Base-by-base conservation (phyloP, 1,140 invertebrate species). In the Zeugodacus cucurbitae region DNA sequence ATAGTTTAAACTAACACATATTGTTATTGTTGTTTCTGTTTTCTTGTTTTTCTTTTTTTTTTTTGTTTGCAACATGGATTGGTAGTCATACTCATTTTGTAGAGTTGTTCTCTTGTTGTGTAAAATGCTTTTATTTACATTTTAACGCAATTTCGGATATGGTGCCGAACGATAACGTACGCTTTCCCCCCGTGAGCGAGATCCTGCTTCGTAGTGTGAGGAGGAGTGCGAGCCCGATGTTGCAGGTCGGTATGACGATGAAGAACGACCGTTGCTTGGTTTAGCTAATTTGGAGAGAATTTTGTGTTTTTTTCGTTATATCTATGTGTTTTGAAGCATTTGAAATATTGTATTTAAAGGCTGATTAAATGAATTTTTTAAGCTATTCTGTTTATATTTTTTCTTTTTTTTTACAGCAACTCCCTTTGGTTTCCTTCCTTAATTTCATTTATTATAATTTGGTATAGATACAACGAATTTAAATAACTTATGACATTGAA, bases 241-340 rank as follows among this genome's bases (percentile, higher is more conserved):
- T 82, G 92, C 90, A 87, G 92, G 92, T 91, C 92, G 90, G 92
- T 93, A 93, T 90, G 92, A 93, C 90, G 92, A 93, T 90, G 92
- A 93, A 41, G 92, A 93, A 89, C 92, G 92, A 93, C 92, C 92
- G 89, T 93, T 93, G 91, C 92, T 93, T 92, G 92, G 91, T 92
- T 93, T 93, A 89, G 92, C 92, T 93, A 93, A 90, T 91, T 93
- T 93, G 89, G 87, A 88, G 58, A 82, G 48, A 58, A 54, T 87
- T 89, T 87, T 74, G 62, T 62, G 20, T 89, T 59, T 88, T 88
- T 82, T 62, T 54, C 57, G 67, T 82, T 59, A 87, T 58, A 57
- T 74, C 22, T 78, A 88, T 87, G 34, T 87, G 32, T 86, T 59
- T 64, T 67, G 88, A 29, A n/a, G 26, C 29, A 41, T 64, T 88